Percentiles rank a stretch among this genome's conserved stretches.
Evolutionary conservation across 2,888 invertebrate genomes (phyloP).

Genomic region (Ophion ellenae): DNA sequence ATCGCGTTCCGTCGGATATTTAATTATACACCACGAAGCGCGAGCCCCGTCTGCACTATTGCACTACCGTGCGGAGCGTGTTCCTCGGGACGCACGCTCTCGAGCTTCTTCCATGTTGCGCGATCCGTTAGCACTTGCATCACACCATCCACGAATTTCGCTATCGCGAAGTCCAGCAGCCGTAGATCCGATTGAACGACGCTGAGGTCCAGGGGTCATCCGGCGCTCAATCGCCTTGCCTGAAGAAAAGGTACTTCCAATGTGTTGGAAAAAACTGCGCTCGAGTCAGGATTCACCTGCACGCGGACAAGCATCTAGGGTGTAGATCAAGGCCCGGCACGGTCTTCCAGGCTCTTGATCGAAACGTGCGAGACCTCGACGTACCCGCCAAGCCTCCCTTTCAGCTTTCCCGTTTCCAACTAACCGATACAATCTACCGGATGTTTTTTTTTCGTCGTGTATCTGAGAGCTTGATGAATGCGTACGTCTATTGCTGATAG

Average conservation of each 20-base stretch:
- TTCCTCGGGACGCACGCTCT: constrained; percentile 2
- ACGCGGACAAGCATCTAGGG: constrained; percentile 15
- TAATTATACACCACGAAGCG: constrained; percentile 62
- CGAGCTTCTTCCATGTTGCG: constrained; percentile 18
- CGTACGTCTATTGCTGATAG: constrained; percentile 49
- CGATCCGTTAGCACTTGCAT: constrained; percentile 9
- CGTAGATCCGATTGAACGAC: not conserved
- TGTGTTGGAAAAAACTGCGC: constrained; percentile 2
- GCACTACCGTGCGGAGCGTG: constrained; percentile 34
- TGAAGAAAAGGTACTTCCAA: no score
- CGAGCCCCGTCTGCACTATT: constrained; percentile 53
- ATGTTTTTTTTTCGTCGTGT: constrained; percentile 1
- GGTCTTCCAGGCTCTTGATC: constrained; percentile 12
- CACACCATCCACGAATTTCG: not conserved
- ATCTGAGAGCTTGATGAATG: constrained; percentile 39
- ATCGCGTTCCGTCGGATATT: constrained; percentile 62
- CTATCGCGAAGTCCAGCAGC: constrained; percentile 4
- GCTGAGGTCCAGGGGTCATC: no score
- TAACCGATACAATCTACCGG: constrained; percentile 46
- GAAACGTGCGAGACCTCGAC: not conserved
- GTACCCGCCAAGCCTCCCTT: not conserved
- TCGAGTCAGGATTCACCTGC: not conserved
- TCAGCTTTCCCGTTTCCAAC: constrained; percentile 30
- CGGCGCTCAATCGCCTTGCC: no score
- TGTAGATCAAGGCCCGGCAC: constrained; percentile 7